A percentile compares a stretch with the other conserved stretches of the same genome.
These are phyloP conservation scores for Oscheius myriophilus DNA, from an alignment of 2,888 invertebrate genomes.

Conservation along the genomic window DNA sequence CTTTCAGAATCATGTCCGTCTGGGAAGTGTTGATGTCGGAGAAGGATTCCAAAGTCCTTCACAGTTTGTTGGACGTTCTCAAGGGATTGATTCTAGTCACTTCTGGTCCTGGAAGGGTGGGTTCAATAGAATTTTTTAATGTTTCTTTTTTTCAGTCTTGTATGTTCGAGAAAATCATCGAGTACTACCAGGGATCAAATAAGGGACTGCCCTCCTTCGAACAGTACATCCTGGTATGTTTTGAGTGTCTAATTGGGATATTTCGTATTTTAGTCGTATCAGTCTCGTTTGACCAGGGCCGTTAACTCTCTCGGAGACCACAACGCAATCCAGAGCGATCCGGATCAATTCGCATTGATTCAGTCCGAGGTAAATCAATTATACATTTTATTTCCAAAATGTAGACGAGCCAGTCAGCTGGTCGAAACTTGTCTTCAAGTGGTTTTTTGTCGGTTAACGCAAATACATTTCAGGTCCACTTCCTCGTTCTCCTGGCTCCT, in stretches of 20 bases:
- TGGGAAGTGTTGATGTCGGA: no score
- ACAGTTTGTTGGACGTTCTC: no score
- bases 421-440: no score
- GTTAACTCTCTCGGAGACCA: slow-evolving; percentile 5
- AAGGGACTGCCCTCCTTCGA: no score
- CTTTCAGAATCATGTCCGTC: no score
- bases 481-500: slow-evolving; percentile 13
- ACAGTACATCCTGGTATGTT: no score
- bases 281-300: background rate
- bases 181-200: background rate
- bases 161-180: background rate
- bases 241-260: background rate
- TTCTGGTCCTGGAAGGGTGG: no score
- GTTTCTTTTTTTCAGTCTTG: background rate
- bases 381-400: background rate
- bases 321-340: slow-evolving; percentile 4
- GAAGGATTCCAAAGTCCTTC: no score
- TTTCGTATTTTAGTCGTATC: slow-evolving; percentile 3
- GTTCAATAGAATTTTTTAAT: background rate
- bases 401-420: no score
- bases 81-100: no score
- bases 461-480: slow-evolving; percentile 8
- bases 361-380: background rate
- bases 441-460: no score
- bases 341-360: background rate